Evolutionary conservation across 2,113 vertebrate genomes (phyloP), one percentile per base, ranked within the genome.

Genomic region (Anser cygnoides): DNA sequence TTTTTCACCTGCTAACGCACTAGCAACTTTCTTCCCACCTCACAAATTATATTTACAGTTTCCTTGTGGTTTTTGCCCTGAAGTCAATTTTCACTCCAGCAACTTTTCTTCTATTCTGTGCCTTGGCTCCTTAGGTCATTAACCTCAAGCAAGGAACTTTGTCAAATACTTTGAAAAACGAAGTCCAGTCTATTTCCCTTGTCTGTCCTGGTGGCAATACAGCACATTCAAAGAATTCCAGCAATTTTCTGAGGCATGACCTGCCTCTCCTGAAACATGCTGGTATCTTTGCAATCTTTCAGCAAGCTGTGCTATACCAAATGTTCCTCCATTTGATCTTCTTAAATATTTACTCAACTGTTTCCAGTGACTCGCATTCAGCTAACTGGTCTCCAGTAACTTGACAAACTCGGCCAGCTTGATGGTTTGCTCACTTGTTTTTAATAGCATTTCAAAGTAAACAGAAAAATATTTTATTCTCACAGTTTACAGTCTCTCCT

Each of bases 71-170:
- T 92, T 97, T 86, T 90, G 71, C 91, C 86, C 95, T 90, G 84
- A 97, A 97, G 83, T 95, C 87, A 94, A 84, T 97, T 98, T 97
- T 96, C 80, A 97, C 82, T 84, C 81, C 67, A 37, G 95, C 80
- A 80, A 94, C 76, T 89, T 96, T 92, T 88, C 86, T 92, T 95
- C 66, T 97, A 59, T 94, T 96, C 95, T 71, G 65, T 76, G 70
- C 59, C 92, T 95, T 72, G 59, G 85, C 43, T 96, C 84, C 92
- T 95, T 91, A 93, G 96, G 84, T 91, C 84, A 93, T 97, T 97
- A 96, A 97, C 96, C 93, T 95, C 90, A 75, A 95, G 88, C 28
- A 76, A 92, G 57, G 68, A 80, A 89, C 83, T 96, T 97, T 94
- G 75, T 92, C 78, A 94, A 92, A 80, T 74, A 84, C 96, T 96